Evolutionary conservation across 2,888 invertebrate genomes (phyloP).

Genomic region (Cheilosia scutellata): DNA sequence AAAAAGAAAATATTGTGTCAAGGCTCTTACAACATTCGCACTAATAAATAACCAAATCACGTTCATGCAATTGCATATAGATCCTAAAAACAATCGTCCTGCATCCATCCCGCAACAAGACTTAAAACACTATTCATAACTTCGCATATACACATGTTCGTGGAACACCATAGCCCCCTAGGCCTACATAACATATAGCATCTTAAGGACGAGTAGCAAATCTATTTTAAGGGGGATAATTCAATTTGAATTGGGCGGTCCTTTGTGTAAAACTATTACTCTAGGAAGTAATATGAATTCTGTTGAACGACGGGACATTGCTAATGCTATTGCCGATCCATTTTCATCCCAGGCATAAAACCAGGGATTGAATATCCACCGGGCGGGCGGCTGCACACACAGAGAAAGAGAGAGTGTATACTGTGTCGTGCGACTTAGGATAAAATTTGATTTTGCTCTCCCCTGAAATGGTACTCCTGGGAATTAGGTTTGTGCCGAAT

Average conservation of each 20-base stretch:
- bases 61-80: constrained; percentile 60
- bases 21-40: constrained; percentile 4
- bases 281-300: constrained; percentile 65
- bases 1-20: constrained; percentile 18
- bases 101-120: constrained; percentile 6
- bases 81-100: background rate
- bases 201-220: constrained; percentile 66
- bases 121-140: constrained; percentile 58
- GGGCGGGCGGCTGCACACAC: constrained; percentile 12
- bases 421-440: too few species aligned
- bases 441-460: constrained; percentile 70
- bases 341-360: constrained; percentile 68
- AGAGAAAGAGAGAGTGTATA: background rate
- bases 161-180: background rate
- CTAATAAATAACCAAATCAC: constrained; percentile 63
- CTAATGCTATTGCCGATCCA: constrained; percentile 69
- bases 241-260: constrained; percentile 70
- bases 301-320: constrained; percentile 64
- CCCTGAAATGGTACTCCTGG: constrained; percentile 65
- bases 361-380: constrained; percentile 39
- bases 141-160: constrained; percentile 5
- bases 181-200: constrained; percentile 29
- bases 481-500: constrained; percentile 72
- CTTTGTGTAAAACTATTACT: constrained; percentile 72
- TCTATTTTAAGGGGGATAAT: constrained; percentile 59